Percentiles rank a stretch among this genome's conserved stretches.
phyloP scores from a whole-genome alignment of 2,797 vertebrate genomes.

The Alauda arvensis region DNA sequence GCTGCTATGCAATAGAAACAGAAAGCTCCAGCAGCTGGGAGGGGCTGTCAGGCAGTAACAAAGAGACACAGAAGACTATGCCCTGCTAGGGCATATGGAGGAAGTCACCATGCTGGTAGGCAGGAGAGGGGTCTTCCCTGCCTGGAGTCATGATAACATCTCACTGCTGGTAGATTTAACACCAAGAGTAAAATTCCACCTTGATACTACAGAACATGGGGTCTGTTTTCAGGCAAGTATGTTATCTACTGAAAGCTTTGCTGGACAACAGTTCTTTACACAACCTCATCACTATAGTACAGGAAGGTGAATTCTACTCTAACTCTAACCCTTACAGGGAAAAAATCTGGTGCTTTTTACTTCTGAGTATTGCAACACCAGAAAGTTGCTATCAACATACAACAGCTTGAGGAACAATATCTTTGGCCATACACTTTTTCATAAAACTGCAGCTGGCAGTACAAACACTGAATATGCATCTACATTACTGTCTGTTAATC shows the following conservation, averaged over 20 bases:
- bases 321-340: neutral
- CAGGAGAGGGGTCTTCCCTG: neutral
- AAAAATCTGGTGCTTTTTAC: neutral
- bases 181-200: neutral
- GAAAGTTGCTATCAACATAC: neutral
- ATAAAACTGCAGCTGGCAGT: neutral
- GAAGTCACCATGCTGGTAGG: conserved; percentile 26
- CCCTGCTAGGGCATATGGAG: conserved; percentile 14
- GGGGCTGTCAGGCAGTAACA: conserved; percentile 43
- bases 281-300: neutral
- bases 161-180: neutral
- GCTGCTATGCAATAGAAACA: conserved; percentile 47
- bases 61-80: conserved; percentile 47
- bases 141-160: neutral
- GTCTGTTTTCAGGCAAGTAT: neutral
- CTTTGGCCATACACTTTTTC: neutral
- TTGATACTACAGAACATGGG: neutral
- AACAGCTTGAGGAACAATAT: neutral
- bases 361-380: neutral
- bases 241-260: neutral
- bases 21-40: conserved; percentile 43
- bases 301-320: neutral
- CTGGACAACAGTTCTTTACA: neutral
- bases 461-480: neutral
- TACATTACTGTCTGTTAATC: neutral